Evolutionary conservation across 2,113 vertebrate genomes (phyloP), one percentile per base, ranked within the genome.

Genomic region (Callorhinus ursinus): DNA sequence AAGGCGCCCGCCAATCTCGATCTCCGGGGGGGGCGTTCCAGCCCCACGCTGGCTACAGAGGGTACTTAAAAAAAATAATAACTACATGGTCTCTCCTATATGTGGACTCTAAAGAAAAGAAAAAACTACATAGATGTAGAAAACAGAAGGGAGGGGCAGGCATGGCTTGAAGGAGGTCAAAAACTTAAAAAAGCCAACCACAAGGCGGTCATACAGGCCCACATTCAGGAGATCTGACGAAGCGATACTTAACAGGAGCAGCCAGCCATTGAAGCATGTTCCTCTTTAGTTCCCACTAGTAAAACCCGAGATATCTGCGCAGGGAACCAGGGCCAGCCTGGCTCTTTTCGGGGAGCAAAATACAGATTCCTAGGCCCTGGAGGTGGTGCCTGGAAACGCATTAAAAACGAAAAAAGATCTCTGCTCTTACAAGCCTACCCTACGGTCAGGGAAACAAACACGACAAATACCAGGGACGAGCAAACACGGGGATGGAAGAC

Each of bases 251-350:
- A 57, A 24, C 31, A 72, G 13, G 28, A 79, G 72, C 4, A 9
- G 10, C 13, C 36, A 86, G 59, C 42, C 21, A 61, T 59, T 72
- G 26, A 88, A 31, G 33, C 65, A 4, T 39, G 39, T 19, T 94
- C 49, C 24, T 86, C 65, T 86, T 88, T 49, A 76, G 67, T 67
- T 76, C 65, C 72, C 94, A 42, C 33, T 67, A 65, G 31, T 33
- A 16, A 72, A 26, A 49, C 7, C n/a, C 67, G 89, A 79, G 71
- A 24, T 55, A 90, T 61, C 39, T 51, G 33, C 42, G 55, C n/a
- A n/a, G 61, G 46, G 80, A 63, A 95, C 21, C 39, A 90, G 36
- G 53, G 24, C 33, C 55, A 63, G 51, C 4, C 24, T n/a, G 7
- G 11, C 63, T 53, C 31, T 26, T 39, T 59, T 79, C 31, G 28